phyloP scores from a whole-genome alignment of 2,113 vertebrate genomes.

The Dicentrarchus labrax region DNA sequence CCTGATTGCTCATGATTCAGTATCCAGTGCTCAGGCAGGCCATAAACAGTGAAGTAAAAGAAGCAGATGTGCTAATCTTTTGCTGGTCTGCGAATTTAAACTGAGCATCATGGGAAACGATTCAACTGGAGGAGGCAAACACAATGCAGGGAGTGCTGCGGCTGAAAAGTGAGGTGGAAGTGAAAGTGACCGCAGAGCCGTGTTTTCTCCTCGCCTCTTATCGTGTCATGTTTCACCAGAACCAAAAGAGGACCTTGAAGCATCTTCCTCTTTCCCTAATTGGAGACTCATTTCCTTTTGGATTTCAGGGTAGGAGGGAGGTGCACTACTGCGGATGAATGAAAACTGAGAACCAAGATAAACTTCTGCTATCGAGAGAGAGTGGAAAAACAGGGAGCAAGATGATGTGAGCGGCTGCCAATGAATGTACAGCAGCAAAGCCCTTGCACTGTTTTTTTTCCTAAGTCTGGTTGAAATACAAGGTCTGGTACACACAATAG shows the following conservation, averaged over 20 bases:
- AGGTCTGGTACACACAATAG: slow-evolving; percentile 48
- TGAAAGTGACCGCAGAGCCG: slow-evolving; percentile 60
- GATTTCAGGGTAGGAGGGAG: slow-evolving; percentile 27
- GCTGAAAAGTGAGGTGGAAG: slow-evolving; percentile 55
- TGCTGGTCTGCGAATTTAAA: slow-evolving; percentile 7
- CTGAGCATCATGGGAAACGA: slow-evolving; percentile 43
- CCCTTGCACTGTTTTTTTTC: slow-evolving; percentile 39
- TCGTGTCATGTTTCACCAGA: slow-evolving; percentile 39
- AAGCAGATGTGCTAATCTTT: slow-evolving; percentile 6
- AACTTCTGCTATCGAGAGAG: neutral
- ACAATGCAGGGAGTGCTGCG: neutral
- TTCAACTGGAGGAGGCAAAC: slow-evolving; percentile 20
- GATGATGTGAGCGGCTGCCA: slow-evolving; percentile 31
- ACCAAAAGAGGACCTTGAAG: slow-evolving; percentile 66
- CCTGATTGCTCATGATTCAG: slow-evolving; percentile 25
- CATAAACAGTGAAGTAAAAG: neutral
- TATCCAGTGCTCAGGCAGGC: neutral
- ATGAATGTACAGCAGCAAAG: slow-evolving; percentile 38
- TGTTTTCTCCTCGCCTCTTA: slow-evolving; percentile 1
- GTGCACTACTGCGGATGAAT: neutral
- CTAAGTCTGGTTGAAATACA: slow-evolving; percentile 26
- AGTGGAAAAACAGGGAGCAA: slow-evolving; percentile 14
- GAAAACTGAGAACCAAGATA: slow-evolving; percentile 48
- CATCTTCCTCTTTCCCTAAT: slow-evolving; percentile 66
- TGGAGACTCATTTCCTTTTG: slow-evolving; percentile 62